Evolutionary conservation across 53 echinoderm and acorn worm genomes (phyloP), one percentile per base, ranked within the genome.

Genomic region (Echinarachnius parma): DNA sequence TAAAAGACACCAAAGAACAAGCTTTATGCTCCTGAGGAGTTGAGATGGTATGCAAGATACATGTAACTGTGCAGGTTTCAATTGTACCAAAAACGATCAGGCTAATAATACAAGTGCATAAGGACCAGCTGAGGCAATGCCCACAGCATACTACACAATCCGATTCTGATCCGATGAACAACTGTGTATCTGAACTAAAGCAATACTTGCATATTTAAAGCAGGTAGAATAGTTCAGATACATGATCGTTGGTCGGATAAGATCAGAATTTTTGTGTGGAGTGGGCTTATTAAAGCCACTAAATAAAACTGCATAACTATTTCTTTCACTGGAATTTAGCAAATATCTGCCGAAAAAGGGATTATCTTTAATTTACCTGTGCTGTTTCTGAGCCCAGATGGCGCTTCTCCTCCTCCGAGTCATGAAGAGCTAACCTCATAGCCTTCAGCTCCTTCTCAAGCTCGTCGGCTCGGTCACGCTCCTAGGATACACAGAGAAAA

Each of bases 401-500:
- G 31, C 71, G 78, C 27, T 87, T 90, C 50, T 94, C 95, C 64
- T 94, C 95, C 28, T 88, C 84, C 15, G 79, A 80, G 46, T 94
- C 95, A 31, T 87, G 32, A 0, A 90, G 66, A 19, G 90, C 86
- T 45, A 90, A 82, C 62, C 84, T 94, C 50, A 83, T 60, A 34
- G 90, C 81, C 46, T 86, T 89, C 25, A 94, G 57, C 34, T 94
- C 95, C 33, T 87, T 74, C 75, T 87, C 87, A 0, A 82, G 67
- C 21, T 86, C 84, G 59, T 90, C 81, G 8, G 86, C 75, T 21
- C 84, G 60, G 32, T 94, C 95, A 67, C 85, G 64, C 62, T 88
- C 93, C 93, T 93, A 72, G 25, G 7, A 34, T 21, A 46, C 5
- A 28, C 15, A 16, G 15, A 36, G 15, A 53, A 26, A 53, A n/a